These are phyloP conservation scores for Intellagama lesueurii DNA, from an alignment of 2,797 vertebrate species.

Conservation along the genomic window DNA sequence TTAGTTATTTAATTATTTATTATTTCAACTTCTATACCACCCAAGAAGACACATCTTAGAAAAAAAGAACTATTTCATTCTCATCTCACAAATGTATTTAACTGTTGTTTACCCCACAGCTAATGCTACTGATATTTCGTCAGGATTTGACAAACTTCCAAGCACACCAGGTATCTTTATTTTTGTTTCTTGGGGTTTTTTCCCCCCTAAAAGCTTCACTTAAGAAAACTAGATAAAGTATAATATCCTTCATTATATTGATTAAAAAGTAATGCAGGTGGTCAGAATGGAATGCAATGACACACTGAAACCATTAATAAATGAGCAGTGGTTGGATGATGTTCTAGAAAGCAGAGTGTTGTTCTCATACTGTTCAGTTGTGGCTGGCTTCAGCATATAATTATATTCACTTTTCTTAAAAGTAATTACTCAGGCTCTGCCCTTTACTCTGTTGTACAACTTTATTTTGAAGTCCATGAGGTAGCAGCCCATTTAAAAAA, in stretches of 20 bases:
- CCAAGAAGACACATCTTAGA: neutral
- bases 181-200: neutral
- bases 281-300: neutral
- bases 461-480: neutral
- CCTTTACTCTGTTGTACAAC: neutral
- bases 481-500: neutral
- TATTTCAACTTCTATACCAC: too few species aligned
- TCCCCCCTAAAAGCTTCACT: neutral
- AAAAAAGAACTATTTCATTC: neutral
- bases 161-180: conserved; percentile 56
- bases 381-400: neutral
- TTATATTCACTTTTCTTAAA: neutral
- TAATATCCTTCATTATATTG: neutral
- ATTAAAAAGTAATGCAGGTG: neutral
- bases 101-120: conserved; percentile 54
- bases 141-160: neutral
- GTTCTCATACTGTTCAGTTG: neutral
- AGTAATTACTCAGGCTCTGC: neutral
- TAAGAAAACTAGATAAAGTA: neutral
- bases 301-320: neutral
- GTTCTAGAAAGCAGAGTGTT: neutral
- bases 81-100: conserved; percentile 44
- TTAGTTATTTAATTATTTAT: too few species aligned
- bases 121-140: conserved; percentile 49
- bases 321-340: neutral